Conservation (phyloP, 2,888 invertebrate genomes). For the Lasioglossum lativentre region DNA sequence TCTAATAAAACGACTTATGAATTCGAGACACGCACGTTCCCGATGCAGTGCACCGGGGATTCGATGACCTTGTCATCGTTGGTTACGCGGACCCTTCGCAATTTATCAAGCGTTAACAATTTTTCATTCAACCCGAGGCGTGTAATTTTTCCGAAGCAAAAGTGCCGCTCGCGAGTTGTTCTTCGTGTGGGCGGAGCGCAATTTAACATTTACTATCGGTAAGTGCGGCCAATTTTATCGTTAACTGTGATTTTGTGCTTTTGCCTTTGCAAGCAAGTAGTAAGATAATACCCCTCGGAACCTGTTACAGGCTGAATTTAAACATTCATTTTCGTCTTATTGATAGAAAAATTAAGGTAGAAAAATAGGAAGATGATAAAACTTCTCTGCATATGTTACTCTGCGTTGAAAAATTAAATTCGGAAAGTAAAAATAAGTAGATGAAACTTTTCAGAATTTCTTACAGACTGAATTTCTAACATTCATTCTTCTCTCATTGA, state of each 20-base stretch:
- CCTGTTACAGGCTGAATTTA: not conserved
- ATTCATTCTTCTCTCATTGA: too few species aligned
- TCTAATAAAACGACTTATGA: slow-evolving; percentile 62
- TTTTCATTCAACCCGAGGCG: not conserved
- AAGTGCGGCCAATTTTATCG: not conserved
- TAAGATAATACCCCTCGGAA: not conserved
- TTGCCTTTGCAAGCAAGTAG: not conserved
- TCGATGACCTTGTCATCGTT: slow-evolving; percentile 39
- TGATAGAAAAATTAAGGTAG: not conserved
- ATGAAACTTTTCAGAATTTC: not conserved
- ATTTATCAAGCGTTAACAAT: slow-evolving; percentile 26
- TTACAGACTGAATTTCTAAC: not conserved
- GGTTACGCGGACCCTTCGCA: not conserved
- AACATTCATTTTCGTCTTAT: not conserved
- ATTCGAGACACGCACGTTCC: slow-evolving; percentile 58
- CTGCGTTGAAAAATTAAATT: not conserved
- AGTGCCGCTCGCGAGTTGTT: not conserved
- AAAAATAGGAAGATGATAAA: too few species aligned
- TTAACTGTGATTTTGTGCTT: not conserved
- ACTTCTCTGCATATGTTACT: too few species aligned
- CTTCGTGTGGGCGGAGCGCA: not conserved
- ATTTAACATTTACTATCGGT: slow-evolving; percentile 1
- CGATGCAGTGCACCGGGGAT: slow-evolving; percentile 43
- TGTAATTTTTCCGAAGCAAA: not conserved
- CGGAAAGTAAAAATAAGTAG: too few species aligned